Base-by-base conservation (phyloP, 2,113 vertebrate species). In the Stegastes partitus region DNA sequence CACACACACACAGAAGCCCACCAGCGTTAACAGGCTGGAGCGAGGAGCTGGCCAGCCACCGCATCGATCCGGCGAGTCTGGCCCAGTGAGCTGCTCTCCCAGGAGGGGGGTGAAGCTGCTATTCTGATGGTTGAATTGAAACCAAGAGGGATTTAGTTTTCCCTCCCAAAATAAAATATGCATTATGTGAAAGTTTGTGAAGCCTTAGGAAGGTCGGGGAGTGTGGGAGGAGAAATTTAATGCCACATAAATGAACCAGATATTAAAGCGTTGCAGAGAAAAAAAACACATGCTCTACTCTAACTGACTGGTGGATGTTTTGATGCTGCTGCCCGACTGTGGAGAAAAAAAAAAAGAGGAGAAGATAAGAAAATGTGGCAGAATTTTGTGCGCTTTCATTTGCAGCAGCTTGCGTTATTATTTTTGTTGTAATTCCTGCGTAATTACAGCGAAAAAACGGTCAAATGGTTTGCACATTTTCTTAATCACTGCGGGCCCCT, bases 111-210 rank as follows among this genome's bases (percentile, higher is more conserved):
- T 55, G 25, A 22, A 56, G 39, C 7, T 3, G 21, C 65, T 47
- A 58, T 12, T 83, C 28, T 54, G 51, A n/a, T 39, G 9, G 53
- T 62, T 77, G 53, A 68, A 65, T 73, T 77, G 63, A 68, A 39
- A 80, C 53, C 37, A 28, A 31, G 45, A 5, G 16, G 19, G 44
- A 26, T 39, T 68, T 11, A 19, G n/a, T 47, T 49, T 44, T 34
- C 11, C 9, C 23, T 0, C 0, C 1, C 19, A 15, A 63, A 80
- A 62, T 74, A 39, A 74, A 70, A 78, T 61, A 54, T 4, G 34
- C 59, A 59, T 12, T 19, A 45, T 16, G 49, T 44, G 14, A 64
- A 11, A 9, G 59, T 64, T 23, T 34, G 14, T 39, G 55, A n/a
- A 66, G 34, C 56, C 31, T 50, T 19, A 19, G n/a, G 25, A n/a